phyloP scores from a whole-genome alignment of 2,797 vertebrate genomes.

The Rhincodon typus region DNA sequence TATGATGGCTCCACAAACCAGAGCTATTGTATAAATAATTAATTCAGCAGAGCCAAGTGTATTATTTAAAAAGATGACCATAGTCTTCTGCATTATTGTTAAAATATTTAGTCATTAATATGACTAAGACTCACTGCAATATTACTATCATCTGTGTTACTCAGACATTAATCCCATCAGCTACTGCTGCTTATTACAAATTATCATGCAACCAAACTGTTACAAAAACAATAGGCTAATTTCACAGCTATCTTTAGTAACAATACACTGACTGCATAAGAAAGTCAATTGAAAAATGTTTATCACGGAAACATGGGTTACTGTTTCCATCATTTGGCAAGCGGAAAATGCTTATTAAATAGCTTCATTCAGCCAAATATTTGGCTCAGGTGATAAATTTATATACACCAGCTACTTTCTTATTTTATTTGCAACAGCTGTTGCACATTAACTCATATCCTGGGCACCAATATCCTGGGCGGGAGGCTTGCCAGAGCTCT shows the following conservation, averaged over 20 bases:
- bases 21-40: slow-evolving; percentile 31
- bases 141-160: slow-evolving; percentile 18
- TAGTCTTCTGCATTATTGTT: slow-evolving; percentile 14
- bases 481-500: too few relatives aligned
- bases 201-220: slow-evolving; percentile 7
- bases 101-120: slow-evolving; percentile 24
- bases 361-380: background rate
- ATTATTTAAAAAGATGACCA: slow-evolving; percentile 15
- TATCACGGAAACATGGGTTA: background rate
- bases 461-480: too few relatives aligned
- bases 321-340: background rate
- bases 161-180: background rate
- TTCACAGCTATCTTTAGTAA: background rate
- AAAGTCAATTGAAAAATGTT: slow-evolving; percentile 26
- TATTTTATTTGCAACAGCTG: slow-evolving; percentile 5
- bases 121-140: background rate
- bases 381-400: background rate
- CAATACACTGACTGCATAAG: slow-evolving; percentile 23
- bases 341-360: background rate
- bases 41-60: background rate
- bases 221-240: slow-evolving; percentile 26
- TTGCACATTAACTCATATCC: too few relatives aligned
- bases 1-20: slow-evolving; percentile 9
- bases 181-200: slow-evolving; percentile 10
- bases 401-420: background rate